Evolutionary conservation across 2,113 vertebrate species (phyloP).

Genomic region (Leucopsar rothschildi): DNA sequence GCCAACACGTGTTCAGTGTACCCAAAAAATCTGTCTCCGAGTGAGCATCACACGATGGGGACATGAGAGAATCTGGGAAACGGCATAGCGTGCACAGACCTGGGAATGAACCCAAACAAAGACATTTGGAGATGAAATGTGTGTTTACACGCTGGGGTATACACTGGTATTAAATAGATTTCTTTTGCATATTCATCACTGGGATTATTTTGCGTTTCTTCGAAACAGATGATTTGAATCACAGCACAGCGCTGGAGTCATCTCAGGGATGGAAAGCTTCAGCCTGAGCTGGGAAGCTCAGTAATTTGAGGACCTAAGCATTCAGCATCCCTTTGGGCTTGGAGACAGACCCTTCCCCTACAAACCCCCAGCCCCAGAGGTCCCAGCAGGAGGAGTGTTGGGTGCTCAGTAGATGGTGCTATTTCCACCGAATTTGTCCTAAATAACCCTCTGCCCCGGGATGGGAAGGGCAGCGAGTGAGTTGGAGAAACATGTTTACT

Average conservation of each 20-base stretch:
- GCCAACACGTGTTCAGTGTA: fast-evolving
- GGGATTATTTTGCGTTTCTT: neutral
- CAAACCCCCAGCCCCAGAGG: neutral
- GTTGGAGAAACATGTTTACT: neutral
- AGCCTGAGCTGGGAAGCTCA: neutral
- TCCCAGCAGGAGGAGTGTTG: neutral
- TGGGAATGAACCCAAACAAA: neutral
- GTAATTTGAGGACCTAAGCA: neutral
- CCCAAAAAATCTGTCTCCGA: neutral
- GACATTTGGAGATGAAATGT: neutral
- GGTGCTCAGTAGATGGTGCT: slow-evolving; percentile 34
- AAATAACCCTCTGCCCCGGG: neutral
- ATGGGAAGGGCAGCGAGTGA: fast-evolving
- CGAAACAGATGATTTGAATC: neutral
- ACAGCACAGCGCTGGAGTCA: neutral
- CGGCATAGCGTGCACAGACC: fast-evolving
- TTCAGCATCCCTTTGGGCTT: neutral
- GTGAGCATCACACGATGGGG: neutral
- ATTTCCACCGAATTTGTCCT: neutral
- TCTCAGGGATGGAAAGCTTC: neutral
- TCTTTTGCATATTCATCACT: neutral
- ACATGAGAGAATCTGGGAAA: too few species aligned
- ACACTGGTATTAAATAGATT: neutral
- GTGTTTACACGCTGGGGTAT: neutral
- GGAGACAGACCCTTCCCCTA: neutral